These are phyloP conservation scores for Atherinosoma microstoma DNA, from an alignment of 2,797 vertebrate genomes.

Conservation along the genomic window DNA sequence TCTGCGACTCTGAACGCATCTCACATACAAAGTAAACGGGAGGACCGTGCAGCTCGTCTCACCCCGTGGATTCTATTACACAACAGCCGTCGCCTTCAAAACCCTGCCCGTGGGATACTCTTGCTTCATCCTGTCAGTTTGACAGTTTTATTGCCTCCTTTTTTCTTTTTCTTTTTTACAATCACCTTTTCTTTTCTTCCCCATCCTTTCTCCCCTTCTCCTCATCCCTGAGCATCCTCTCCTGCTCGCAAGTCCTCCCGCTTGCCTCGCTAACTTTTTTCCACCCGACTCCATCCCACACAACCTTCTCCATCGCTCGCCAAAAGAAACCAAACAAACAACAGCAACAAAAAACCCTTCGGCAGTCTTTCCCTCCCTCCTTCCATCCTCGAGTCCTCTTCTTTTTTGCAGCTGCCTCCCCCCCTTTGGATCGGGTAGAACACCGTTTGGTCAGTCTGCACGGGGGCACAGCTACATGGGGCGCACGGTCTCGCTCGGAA, in stretches of 20 bases:
- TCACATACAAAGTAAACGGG: slow-evolving; percentile 57
- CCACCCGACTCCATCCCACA: slow-evolving; percentile 67
- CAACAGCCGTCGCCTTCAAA: slow-evolving; percentile 45
- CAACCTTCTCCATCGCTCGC: slow-evolving; percentile 61
- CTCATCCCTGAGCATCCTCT: slow-evolving; percentile 65
- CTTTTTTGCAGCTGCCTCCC: slow-evolving; percentile 53
- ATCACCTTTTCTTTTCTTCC: slow-evolving; percentile 29
- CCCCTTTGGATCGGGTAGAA: slow-evolving; percentile 71
- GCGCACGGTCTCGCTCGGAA: slow-evolving; percentile 80
- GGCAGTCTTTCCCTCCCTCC: not conserved
- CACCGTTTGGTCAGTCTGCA: slow-evolving; percentile 61
- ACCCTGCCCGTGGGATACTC: slow-evolving; percentile 69
- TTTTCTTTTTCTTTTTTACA: slow-evolving; percentile 9
- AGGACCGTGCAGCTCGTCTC: slow-evolving; percentile 58
- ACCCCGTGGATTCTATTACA: slow-evolving; percentile 76
- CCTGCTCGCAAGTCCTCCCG: slow-evolving; percentile 42
- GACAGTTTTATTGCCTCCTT: slow-evolving; percentile 21
- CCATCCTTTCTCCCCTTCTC: slow-evolving; percentile 34
- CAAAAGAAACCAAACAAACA: no score
- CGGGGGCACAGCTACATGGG: slow-evolving; percentile 80
- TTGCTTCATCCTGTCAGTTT: slow-evolving; percentile 40
- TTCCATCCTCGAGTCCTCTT: slow-evolving; percentile 1
- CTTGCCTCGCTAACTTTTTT: slow-evolving; percentile 73
- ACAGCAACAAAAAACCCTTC: slow-evolving; percentile 8
- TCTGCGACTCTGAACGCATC: slow-evolving; percentile 64